Evolutionary conservation across 2,113 vertebrate species (phyloP).

Genomic region (Cephalopholis sonnerati): DNA sequence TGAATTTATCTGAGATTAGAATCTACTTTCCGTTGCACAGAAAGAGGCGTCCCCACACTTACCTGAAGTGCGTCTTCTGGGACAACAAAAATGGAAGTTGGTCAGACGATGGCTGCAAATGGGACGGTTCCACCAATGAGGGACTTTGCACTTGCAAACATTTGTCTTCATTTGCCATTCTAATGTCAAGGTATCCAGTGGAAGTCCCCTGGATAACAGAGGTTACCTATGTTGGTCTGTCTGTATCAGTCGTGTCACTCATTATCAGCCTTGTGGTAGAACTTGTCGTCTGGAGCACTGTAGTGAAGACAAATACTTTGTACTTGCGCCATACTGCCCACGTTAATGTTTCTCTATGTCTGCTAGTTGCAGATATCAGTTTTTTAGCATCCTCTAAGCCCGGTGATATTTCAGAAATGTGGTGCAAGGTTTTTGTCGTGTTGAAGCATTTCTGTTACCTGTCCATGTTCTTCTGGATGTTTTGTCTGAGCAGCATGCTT

Average conservation of each 20-base stretch:
- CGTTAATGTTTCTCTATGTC: conserved; percentile 88
- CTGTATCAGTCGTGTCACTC: conserved; percentile 88
- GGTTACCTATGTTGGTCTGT: conserved; percentile 85
- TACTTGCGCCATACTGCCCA: conserved; percentile 91
- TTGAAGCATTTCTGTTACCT: conserved; percentile 92
- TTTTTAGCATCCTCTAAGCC: conserved; percentile 81
- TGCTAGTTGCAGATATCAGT: conserved; percentile 87
- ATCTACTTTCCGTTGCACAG: conserved; percentile 70
- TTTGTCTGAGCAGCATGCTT: conserved; percentile 90
- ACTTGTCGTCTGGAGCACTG: conserved; percentile 87
- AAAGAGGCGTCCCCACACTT: not conserved
- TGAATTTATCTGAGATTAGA: conserved; percentile 14
- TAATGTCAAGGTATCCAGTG: conserved; percentile 84
- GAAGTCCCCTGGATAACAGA: conserved; percentile 21
- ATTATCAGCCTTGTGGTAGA: conserved; percentile 86
- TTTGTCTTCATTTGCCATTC: conserved; percentile 89
- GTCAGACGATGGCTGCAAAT: not conserved
- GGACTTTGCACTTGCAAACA: conserved; percentile 85
- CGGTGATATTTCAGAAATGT: accelerated
- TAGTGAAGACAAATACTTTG: conserved; percentile 90
- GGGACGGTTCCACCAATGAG: not conserved
- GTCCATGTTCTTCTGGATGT: conserved; percentile 96
- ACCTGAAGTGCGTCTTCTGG: conserved; percentile 87
- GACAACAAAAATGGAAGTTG: not conserved
- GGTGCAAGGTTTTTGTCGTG: conserved; percentile 85